Base-by-base conservation (phyloP, 2,888 invertebrate genomes). In the Brenthis daphne region DNA sequence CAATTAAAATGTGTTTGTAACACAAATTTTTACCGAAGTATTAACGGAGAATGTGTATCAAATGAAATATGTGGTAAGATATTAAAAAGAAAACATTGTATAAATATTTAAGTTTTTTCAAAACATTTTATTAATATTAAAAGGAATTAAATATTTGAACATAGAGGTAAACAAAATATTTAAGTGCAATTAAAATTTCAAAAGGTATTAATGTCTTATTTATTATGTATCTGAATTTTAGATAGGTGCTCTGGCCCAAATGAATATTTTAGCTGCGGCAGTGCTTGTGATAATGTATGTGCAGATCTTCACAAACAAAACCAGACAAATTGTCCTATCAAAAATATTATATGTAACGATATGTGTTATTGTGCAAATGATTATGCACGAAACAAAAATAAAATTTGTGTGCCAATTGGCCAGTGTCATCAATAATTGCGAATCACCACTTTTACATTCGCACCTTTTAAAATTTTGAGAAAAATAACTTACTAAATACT, bases 321-420 rank as follows among this genome's bases (percentile, higher is more conserved):
- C 69, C 76, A 78, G 67, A 79, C 77, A 4, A 74, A 78, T 57
- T 84, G 84, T 57, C 78, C 77, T 0, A 77, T 81, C 6, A 2
- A 65, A 2, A 84, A 83, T 61, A 77, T 81, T 1, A 65, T 65
- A 16, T 83, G 83, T 65, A 79, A 79, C 58, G 70, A 75, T 14
- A 77, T 68, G 57, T 84, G 84, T 63, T 82, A 83, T 66, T 85
- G 84, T 57, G 70, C 76, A 33, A 77, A 79, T 20, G 80, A 77
- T 0, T 82, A 76, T 68, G 83, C 82, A 0, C 79, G 84, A 67
- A 73, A 82, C 58, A 56, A 65, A 4, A 64, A 71, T 1, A 67
- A 74, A 1, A 64, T 73, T 13, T 85, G 83, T 68, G 74, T 83
- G 37, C 79, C 81, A 3, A 73, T 79, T 29, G 67, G 69, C 2